phyloP scores from a whole-genome alignment of 2,888 invertebrate species.

The Bellardia pandia region DNA sequence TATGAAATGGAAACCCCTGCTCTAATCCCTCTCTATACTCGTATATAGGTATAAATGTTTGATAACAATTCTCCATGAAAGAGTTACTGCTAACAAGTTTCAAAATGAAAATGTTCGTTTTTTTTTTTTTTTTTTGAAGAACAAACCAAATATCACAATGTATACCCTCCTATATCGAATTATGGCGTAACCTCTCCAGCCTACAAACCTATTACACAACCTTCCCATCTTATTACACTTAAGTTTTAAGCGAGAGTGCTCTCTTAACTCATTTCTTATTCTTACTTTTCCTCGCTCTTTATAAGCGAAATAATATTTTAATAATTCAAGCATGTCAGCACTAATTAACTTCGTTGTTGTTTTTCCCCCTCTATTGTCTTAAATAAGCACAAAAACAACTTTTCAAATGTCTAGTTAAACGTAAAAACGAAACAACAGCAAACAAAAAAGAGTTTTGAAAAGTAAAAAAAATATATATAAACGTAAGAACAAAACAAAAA shows the following conservation, averaged over 20 bases:
- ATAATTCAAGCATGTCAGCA: constrained; percentile 69
- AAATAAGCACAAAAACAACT: constrained; percentile 11
- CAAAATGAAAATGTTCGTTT: too few relatives aligned
- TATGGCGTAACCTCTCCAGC: too few relatives aligned
- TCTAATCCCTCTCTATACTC: too few relatives aligned
- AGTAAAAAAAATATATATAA: constrained; percentile 18
- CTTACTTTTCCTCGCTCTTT: background rate
- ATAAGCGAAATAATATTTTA: constrained; percentile 52
- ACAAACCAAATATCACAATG: too few relatives aligned
- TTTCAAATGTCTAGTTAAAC: constrained; percentile 59
- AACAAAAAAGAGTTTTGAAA: background rate
- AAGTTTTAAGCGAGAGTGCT: background rate
- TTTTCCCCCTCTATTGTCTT: constrained; percentile 43
- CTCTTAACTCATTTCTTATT: background rate
- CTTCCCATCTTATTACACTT: too few relatives aligned
- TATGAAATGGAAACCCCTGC: too few relatives aligned
- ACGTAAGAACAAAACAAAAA: constrained; percentile 39
- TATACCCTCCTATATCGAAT: too few relatives aligned
- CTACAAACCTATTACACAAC: too few relatives aligned
- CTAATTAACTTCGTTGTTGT: constrained; percentile 65
- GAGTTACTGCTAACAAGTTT: too few relatives aligned
- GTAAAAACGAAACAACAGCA: constrained; percentile 2
- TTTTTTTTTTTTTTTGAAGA: too few relatives aligned
- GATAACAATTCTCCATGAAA: too few relatives aligned
- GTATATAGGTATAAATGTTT: too few relatives aligned